A percentile compares a stretch with the other conserved stretches of the same genome.
Evolutionary conservation across 2,113 vertebrate genomes (phyloP).

Genomic region (Rhinoderma darwinii): DNA sequence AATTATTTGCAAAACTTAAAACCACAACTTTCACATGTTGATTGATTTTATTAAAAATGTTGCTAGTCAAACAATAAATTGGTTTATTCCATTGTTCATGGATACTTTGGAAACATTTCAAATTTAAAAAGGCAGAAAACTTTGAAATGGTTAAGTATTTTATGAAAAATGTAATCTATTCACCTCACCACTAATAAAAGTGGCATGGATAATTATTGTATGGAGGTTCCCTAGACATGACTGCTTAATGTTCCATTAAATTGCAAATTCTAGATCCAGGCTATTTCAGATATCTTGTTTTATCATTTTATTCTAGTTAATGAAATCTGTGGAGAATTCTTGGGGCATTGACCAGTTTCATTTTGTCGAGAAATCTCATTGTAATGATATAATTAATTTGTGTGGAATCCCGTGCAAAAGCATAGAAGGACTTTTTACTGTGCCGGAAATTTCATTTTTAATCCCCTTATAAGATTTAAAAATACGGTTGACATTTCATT

Average conservation of each 20-base stretch:
- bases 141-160: background rate
- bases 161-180: background rate
- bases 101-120: background rate
- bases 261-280: constrained; percentile 18
- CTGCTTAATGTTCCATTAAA: constrained; percentile 37
- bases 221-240: background rate
- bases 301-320: constrained; percentile 10
- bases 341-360: background rate
- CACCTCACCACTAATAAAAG: constrained; percentile 16
- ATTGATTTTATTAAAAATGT: too few species aligned
- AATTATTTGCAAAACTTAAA: too few species aligned
- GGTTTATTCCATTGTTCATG: too few species aligned
- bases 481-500: background rate
- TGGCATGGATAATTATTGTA: constrained; percentile 7
- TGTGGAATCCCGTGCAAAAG: background rate
- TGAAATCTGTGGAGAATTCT: constrained; percentile 15
- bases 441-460: background rate
- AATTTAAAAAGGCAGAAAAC: background rate
- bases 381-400: background rate
- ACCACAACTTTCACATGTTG: too few species aligned
- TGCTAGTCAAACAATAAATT: too few species aligned
- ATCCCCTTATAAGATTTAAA: background rate
- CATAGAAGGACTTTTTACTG: background rate
- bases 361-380: background rate
- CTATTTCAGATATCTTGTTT: background rate